phyloP scores from a whole-genome alignment of 2,113 vertebrate species.

The Tichodroma muraria region DNA sequence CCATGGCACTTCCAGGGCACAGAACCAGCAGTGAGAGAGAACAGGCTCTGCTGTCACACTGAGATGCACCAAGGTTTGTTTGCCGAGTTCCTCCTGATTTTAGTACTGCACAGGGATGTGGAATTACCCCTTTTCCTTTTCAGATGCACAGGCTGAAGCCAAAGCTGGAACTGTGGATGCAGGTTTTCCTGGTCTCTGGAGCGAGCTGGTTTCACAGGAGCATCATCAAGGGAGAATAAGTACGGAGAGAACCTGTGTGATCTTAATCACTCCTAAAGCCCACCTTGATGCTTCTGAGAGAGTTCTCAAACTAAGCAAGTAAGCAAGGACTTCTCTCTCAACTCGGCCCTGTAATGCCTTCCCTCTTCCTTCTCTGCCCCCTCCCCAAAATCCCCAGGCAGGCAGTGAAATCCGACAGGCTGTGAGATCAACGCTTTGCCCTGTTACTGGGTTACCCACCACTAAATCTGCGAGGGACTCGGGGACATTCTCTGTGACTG shows the following conservation, averaged over 20 bases:
- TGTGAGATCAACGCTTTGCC: not conserved
- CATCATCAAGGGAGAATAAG: slow-evolving; percentile 40
- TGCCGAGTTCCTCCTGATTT: not conserved
- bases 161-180: not conserved
- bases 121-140: slow-evolving; percentile 33
- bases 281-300: not conserved
- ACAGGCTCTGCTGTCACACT: not conserved
- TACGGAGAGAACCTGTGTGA: not conserved
- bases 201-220: slow-evolving; percentile 44
- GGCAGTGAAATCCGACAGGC: not conserved
- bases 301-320: not conserved
- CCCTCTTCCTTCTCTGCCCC: not conserved
- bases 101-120: not conserved
- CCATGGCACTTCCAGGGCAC: not conserved
- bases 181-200: slow-evolving; percentile 47
- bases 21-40: not conserved
- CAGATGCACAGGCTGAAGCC: slow-evolving; percentile 9
- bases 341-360: not conserved
- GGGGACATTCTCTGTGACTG: not conserved
- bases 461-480: not conserved
- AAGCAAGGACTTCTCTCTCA: not conserved
- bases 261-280: not conserved
- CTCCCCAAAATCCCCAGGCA: not conserved
- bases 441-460: slow-evolving; percentile 17
- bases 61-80: slow-evolving; percentile 38